Evolutionary conservation across 2,113 vertebrate genomes (phyloP).

Genomic region (Erythrocercus mccallii): DNA sequence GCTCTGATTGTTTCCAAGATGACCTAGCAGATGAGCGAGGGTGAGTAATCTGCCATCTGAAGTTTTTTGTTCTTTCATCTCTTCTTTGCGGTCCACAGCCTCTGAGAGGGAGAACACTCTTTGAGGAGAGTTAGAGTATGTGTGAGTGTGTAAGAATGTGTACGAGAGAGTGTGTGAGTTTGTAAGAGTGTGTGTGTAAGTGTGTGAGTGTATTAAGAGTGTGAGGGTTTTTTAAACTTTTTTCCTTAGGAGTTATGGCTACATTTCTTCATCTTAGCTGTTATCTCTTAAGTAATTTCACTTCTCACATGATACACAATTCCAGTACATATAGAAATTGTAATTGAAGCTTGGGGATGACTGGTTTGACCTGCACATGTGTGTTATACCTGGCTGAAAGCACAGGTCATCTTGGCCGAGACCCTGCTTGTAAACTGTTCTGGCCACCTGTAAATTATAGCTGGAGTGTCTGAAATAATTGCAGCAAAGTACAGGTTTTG

Average conservation of each 20-base stretch:
- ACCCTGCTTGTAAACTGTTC: neutral
- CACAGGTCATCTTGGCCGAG: neutral
- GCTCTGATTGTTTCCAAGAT: conserved; percentile 23
- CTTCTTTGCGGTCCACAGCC: neutral
- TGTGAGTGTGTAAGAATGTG: neutral
- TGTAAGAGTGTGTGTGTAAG: neutral
- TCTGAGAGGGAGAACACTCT: neutral
- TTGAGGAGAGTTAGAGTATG: neutral
- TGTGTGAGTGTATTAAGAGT: neutral
- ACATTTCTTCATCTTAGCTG: neutral
- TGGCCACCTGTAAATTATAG: neutral
- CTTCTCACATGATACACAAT: neutral
- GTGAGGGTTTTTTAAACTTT: neutral
- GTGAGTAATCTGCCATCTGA: conserved; percentile 28
- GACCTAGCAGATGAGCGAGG: neutral
- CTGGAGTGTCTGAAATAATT: neutral
- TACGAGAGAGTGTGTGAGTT: neutral
- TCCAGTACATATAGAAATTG: neutral
- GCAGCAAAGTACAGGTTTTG: neutral
- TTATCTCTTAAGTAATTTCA: neutral
- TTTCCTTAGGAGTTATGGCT: neutral
- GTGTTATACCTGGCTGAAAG: neutral
- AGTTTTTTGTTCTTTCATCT: conserved; percentile 28
- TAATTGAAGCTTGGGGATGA: neutral
- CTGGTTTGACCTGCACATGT: neutral